These are phyloP conservation scores for Rhinogobio ventralis DNA, from an alignment of 2,797 vertebrate genomes.

Conservation along the genomic window DNA sequence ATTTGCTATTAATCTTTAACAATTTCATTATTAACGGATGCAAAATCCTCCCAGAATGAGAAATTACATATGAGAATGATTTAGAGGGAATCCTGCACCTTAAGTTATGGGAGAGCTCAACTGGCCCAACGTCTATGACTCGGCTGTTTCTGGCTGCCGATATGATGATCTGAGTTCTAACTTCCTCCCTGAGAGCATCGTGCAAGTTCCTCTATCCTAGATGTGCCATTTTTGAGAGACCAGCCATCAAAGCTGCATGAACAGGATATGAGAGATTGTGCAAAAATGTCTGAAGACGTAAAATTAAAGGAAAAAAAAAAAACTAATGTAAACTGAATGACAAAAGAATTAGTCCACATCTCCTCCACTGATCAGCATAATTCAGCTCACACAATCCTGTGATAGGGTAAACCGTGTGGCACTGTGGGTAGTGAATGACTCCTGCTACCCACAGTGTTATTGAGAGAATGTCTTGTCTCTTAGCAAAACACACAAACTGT, in stretches of 20 bases:
- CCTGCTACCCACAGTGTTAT: conserved; percentile 58
- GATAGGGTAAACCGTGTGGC: conserved; percentile 26
- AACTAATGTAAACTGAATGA: conserved; percentile 56
- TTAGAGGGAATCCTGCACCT: conserved; percentile 9
- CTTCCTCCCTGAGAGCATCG: conserved; percentile 51
- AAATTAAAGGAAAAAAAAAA: not conserved
- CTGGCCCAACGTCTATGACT: conserved; percentile 25
- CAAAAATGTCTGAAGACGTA: conserved; percentile 54
- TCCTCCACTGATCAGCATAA: conserved; percentile 6
- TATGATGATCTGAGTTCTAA: conserved; percentile 29
- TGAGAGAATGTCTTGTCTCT: conserved; percentile 80
- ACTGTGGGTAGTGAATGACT: conserved; percentile 39
- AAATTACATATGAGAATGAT: not conserved
- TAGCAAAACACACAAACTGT: conserved; percentile 79
- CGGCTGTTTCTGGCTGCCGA: conserved; percentile 22
- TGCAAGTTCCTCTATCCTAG: conserved; percentile 14
- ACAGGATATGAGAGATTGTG: conserved; percentile 53
- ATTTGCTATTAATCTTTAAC: conserved; percentile 21
- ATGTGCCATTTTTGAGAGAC: conserved; percentile 24
- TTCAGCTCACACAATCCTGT: conserved; percentile 7
- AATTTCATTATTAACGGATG: not conserved
- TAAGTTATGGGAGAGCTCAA: conserved; percentile 33
- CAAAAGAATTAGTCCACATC: conserved; percentile 29
- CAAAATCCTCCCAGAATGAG: conserved; percentile 19
- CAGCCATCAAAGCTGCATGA: conserved; percentile 36